A percentile compares a stretch with the other conserved stretches of the same genome.
phyloP scores from a whole-genome alignment of 2,113 vertebrate species.

The rabbit (Oryctolagus cuniculus) region DNA sequence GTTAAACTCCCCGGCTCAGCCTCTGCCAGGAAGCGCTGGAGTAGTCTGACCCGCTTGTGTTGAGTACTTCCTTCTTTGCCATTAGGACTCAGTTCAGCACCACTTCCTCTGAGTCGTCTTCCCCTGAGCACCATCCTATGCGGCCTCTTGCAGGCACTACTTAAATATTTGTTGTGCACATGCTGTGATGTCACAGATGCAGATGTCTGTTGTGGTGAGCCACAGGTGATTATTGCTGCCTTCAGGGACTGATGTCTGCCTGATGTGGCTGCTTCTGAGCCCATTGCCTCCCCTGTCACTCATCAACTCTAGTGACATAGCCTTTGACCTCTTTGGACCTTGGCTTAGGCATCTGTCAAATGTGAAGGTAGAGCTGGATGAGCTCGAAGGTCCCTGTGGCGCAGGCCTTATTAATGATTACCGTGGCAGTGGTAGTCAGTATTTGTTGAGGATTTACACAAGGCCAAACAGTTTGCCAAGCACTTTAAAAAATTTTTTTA shows the following conservation, averaged over 20 bases:
- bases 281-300: conserved; percentile 15
- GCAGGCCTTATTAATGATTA: conserved; percentile 48
- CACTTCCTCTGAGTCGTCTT: background rate
- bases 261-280: conserved; percentile 31
- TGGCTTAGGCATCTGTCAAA: conserved; percentile 5
- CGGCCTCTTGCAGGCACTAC: background rate
- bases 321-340: conserved; percentile 33
- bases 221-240: background rate
- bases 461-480: background rate
- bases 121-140: background rate
- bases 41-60: conserved; percentile 55
- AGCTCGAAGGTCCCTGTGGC: background rate
- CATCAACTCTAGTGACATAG: background rate
- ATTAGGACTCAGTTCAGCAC: background rate
- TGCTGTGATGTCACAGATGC: background rate
- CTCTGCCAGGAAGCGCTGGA: background rate
- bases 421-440: background rate
- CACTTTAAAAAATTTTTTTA: background rate
- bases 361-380: conserved; percentile 6
- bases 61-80: background rate
- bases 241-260: background rate
- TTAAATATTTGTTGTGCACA: conserved; percentile 28
- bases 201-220: background rate
- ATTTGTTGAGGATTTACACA: conserved; percentile 24
- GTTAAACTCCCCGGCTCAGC: background rate